These are phyloP conservation scores for Dipodomys merriami DNA, from an alignment of 2,113 vertebrate genomes.

Conservation along the genomic window DNA sequence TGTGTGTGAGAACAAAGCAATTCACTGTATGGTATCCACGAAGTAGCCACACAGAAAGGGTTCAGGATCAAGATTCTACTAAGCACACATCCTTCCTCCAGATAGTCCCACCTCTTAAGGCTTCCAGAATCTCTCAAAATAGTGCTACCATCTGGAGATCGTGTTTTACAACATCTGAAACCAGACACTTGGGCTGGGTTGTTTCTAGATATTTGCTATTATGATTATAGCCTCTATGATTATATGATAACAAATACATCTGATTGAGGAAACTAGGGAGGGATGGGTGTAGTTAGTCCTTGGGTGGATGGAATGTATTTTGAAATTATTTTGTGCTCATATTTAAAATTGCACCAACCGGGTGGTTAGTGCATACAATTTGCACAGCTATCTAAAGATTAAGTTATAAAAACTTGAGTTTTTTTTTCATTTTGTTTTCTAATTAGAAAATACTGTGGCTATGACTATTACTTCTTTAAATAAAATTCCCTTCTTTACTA, in stretches of 20 bases:
- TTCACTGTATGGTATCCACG: not conserved
- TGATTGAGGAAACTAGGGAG: not conserved
- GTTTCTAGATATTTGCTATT: not conserved
- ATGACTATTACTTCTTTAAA: not conserved
- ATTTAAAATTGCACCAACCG: not conserved
- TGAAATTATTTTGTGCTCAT: not conserved
- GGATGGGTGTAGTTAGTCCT: not conserved
- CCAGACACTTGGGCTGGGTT: not conserved
- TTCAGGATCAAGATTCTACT: not conserved
- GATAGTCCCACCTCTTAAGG: not conserved
- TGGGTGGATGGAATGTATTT: not conserved
- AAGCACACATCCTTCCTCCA: not conserved
- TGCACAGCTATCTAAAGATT: not conserved
- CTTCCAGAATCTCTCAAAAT: not conserved
- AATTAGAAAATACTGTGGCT: not conserved
- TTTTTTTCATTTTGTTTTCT: slow-evolving; percentile 14
- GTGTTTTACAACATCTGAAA: not conserved
- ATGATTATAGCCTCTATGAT: not conserved
- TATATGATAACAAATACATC: not conserved
- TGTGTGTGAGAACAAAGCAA: not conserved
- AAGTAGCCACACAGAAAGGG: not conserved
- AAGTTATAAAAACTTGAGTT: not conserved
- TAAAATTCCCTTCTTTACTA: not conserved
- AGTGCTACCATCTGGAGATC: not conserved
- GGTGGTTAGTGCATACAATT: not conserved